Base-by-base conservation (phyloP, 2,113 vertebrate species). In the Indicator indicator region DNA sequence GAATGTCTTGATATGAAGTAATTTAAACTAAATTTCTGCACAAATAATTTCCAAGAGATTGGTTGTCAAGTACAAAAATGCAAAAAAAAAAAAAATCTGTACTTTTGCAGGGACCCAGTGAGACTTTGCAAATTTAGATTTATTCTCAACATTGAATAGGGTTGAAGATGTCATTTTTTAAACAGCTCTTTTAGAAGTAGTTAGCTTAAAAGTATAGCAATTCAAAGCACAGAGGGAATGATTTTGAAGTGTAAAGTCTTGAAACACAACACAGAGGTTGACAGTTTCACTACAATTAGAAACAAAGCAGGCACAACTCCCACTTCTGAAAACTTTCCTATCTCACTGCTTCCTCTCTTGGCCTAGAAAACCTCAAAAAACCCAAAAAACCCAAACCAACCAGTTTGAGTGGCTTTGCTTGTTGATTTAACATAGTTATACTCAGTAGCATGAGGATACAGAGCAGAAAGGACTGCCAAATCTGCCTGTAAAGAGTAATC, bases 131-230 rank as follows among this genome's bases (percentile, higher is more conserved):
- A 96, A 97, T 97, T 95, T 90, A 96, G 95, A 95, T 96, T 96
- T 93, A 95, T 95, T 97, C 92, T 90, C 72, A 95, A 85, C 3
- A 10, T 97, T 96, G 96, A 97, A 97, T 95, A 94, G 94, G 95
- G 95, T 97, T 97, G 97, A 96, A 97, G 95, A 97, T 98, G 97
- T 97, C 97, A 97, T 90, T 95, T 97, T 97, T 98, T 96, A 97
- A 98, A 96, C 96, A 95, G 94, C 95, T 89, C 95, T 98, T 98
- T 97, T 95, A 97, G 96, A 97, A 96, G 97, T 92, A 97, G 97
- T 98, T 98, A 97, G 93, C 95, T 97, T 97, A 95, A 97, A 97
- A 98, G 95, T 97, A 46, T 63, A 96, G 97, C 96, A 97, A 97
- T 98, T 98, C 97, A 96, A 92, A 97, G 93, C 88, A 94, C 84